Percentiles rank a stretch among this genome's conserved stretches.
These are phyloP conservation scores for Plestiodon gilberti DNA, from an alignment of 2,113 vertebrate genomes.

Conservation along the genomic window DNA sequence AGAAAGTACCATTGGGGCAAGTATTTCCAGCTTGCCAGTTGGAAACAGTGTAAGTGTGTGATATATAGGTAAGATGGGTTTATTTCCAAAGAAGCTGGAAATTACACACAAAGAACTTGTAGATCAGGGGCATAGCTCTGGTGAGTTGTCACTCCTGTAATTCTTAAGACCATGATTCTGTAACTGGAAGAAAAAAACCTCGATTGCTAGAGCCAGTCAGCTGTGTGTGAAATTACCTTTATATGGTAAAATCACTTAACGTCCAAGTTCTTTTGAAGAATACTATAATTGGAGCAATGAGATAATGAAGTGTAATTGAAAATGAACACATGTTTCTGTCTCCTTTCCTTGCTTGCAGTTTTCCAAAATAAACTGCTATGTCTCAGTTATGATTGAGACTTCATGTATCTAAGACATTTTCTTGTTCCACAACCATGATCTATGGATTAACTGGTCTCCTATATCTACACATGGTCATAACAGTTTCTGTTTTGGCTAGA, in stretches of 20 bases:
- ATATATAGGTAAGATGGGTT: background rate
- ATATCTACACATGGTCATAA: conserved; percentile 1
- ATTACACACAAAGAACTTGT: conserved; percentile 16
- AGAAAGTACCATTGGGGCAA: background rate
- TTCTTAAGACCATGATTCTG: conserved; percentile 33
- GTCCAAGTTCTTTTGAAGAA: conserved; percentile 12
- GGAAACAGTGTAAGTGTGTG: background rate
- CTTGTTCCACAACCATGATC: background rate
- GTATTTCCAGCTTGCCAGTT: conserved; percentile 24
- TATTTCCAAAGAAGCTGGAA: conserved; percentile 44
- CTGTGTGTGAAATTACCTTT: background rate
- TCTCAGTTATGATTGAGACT: background rate
- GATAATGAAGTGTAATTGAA: conserved; percentile 9
- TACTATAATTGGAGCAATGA: background rate
- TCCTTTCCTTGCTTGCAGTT: conserved; percentile 12
- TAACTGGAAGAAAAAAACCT: background rate
- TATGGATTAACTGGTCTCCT: background rate
- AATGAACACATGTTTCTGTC: background rate
- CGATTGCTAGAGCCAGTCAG: background rate
- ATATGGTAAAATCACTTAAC: background rate
- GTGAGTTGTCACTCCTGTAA: conserved; percentile 31
- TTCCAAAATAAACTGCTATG: background rate
- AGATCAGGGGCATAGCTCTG: conserved; percentile 33
- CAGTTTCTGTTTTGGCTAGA: background rate
- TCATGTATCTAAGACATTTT: conserved; percentile 25